Evolutionary conservation across 2,113 vertebrate genomes (phyloP).

Genomic region (Chrysemys picta): DNA sequence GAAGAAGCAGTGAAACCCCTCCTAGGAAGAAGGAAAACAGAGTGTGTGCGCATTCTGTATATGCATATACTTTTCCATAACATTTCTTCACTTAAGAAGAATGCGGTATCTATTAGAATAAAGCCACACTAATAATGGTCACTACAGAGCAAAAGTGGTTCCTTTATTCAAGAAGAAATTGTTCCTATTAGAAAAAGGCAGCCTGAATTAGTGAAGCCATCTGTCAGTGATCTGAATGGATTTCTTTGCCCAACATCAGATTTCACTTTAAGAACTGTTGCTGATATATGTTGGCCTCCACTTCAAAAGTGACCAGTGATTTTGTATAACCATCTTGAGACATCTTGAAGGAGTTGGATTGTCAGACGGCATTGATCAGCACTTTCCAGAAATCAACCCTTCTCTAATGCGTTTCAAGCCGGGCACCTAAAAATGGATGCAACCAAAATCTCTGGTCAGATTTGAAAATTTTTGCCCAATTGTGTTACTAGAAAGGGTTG

Average conservation of each 20-base stretch:
- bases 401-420: background rate
- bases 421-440: background rate
- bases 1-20: background rate
- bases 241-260: background rate
- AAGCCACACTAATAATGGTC: background rate
- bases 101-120: background rate
- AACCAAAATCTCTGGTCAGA: conserved; percentile 8
- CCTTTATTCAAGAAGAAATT: background rate
- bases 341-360: background rate
- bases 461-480: conserved; percentile 14
- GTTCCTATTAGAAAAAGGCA: background rate
- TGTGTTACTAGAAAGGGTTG: conserved; percentile 6
- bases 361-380: background rate
- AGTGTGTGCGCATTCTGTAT: background rate
- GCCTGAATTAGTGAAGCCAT: background rate
- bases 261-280: background rate
- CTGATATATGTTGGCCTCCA: background rate
- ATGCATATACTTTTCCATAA: background rate
- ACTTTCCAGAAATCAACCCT: background rate
- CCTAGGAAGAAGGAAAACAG: background rate
- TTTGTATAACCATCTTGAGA: background rate
- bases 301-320: background rate
- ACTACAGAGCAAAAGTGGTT: background rate
- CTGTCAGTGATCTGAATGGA: background rate
- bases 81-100: background rate